These are phyloP conservation scores for Pogonomyrmex californicus DNA, from an alignment of 1,140 invertebrate species.

Conservation along the genomic window DNA sequence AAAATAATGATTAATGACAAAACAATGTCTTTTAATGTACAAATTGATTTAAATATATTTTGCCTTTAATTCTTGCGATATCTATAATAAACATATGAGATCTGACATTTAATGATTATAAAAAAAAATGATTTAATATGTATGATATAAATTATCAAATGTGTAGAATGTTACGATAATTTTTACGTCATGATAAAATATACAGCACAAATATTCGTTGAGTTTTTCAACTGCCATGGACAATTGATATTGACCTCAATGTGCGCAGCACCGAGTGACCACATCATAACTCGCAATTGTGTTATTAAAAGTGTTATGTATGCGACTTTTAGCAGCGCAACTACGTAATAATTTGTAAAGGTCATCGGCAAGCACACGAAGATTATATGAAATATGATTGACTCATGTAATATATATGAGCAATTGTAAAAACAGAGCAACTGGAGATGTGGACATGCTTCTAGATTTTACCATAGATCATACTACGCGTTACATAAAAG, in stretches of 20 bases:
- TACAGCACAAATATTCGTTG: neutral
- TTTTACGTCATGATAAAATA: neutral
- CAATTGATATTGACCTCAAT: constrained; percentile 69
- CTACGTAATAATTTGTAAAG: constrained; percentile 8
- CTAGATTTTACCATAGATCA: neutral
- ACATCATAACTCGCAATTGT: constrained; percentile 55
- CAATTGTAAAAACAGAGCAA: neutral
- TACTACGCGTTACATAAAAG: constrained; percentile 7
- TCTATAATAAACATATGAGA: neutral
- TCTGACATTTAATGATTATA: neutral
- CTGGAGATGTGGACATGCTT: neutral
- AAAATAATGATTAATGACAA: neutral
- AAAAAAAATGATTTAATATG: neutral
- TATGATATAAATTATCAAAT: neutral
- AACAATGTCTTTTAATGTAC: neutral
- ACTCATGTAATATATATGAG: neutral
- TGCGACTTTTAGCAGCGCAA: neutral
- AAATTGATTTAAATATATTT: constrained; percentile 1
- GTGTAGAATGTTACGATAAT: neutral
- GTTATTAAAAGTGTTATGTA: constrained; percentile 62
- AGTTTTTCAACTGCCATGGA: constrained; percentile 41
- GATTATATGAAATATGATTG: neutral
- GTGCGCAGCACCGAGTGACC: constrained; percentile 36
- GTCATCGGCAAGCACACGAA: neutral
- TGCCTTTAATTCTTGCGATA: neutral